Evolutionary conservation across 2,888 invertebrate genomes (phyloP).

Genomic region (Xylocampa areola): DNA sequence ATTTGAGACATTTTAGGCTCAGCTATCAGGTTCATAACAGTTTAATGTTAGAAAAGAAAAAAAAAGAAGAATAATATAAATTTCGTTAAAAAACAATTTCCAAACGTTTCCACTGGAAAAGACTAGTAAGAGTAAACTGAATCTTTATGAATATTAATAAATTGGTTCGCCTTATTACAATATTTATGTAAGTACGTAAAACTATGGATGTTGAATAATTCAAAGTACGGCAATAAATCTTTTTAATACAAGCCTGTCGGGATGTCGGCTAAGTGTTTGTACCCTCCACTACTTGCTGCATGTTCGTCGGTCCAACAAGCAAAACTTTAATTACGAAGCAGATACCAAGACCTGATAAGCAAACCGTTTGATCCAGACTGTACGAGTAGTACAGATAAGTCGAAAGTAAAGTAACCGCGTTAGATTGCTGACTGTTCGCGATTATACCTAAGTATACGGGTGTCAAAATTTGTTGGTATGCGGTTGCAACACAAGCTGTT

Average conservation of each 20-base stretch:
- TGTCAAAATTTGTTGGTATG: conserved; percentile 87
- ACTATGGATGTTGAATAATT: conserved; percentile 51
- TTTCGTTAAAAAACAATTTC: conserved; percentile 2
- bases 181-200: conserved; percentile 47
- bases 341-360: conserved; percentile 65
- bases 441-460: conserved; percentile 74
- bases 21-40: too few species aligned
- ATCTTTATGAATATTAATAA: conserved; percentile 50
- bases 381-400: conserved; percentile 59
- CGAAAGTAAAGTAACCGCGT: conserved; percentile 66
- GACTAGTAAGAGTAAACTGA: conserved; percentile 10
- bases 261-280: conserved; percentile 32
- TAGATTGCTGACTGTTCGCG: conserved; percentile 58
- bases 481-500: conserved; percentile 84
- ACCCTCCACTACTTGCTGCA: conserved; percentile 20
- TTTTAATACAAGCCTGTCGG: conserved; percentile 39
- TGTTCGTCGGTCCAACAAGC: conserved; percentile 40
- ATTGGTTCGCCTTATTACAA: conserved; percentile 45
- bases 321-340: conserved; percentile 65
- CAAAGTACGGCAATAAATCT: conserved; percentile 50
- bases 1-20: too few species aligned
- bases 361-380: conserved; percentile 65
- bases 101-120: conserved; percentile 7
- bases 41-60: neutral
- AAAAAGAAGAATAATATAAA: conserved; percentile 6